phyloP scores from a whole-genome alignment of 2,797 vertebrate species.

The Onychomys arenicola region DNA sequence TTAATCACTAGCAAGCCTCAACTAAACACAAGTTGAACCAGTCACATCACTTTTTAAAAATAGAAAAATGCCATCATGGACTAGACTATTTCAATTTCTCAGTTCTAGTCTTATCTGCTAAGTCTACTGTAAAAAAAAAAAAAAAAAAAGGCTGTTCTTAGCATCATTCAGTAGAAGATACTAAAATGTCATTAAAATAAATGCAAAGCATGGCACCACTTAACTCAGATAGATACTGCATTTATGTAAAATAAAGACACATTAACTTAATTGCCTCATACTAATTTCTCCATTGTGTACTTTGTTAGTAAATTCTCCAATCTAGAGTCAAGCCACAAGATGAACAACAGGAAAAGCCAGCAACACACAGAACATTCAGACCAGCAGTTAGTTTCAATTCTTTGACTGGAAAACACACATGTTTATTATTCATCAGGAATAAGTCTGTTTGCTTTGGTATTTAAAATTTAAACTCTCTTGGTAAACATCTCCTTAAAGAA shows the following conservation, averaged over 20 bases:
- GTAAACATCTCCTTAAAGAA: neutral
- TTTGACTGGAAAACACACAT: neutral
- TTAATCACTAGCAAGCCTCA: neutral
- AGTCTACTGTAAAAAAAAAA: neutral
- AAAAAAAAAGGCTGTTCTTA: neutral
- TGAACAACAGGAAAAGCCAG: neutral
- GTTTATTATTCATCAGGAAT: conserved; percentile 36
- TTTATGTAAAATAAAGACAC: conserved; percentile 21
- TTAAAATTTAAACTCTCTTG: conserved; percentile 39
- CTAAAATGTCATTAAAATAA: conserved; percentile 10
- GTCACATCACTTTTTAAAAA: neutral
- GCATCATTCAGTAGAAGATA: neutral
- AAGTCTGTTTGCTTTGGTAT: neutral
- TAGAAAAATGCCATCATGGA: neutral
- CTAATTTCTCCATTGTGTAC: neutral
- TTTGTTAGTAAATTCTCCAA: neutral
- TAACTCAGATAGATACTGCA: neutral
- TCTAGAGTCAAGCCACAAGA: neutral
- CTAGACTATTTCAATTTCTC: neutral
- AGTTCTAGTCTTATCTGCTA: neutral
- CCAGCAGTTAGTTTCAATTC: neutral
- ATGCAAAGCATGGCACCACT: neutral
- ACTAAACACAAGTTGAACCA: neutral
- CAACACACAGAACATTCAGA: neutral
- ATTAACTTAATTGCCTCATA: neutral